A percentile compares a stretch with the other conserved stretches of the same genome.
Conservation (phyloP, 1,140 invertebrate genomes). For the Pseudomyrmex gracilis region DNA sequence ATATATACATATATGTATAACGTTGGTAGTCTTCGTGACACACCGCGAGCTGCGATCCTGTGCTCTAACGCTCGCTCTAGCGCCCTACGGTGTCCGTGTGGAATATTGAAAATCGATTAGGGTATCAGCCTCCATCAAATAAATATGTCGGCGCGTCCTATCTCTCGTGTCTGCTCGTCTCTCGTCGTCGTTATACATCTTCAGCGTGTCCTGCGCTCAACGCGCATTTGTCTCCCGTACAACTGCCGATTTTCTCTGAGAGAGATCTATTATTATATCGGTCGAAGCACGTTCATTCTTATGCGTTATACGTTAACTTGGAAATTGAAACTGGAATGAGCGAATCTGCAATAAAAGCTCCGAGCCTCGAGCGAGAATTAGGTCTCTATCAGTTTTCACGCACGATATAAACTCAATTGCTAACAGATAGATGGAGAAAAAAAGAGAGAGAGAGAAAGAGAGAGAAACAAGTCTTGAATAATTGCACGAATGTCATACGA, state of each 20-base stretch:
- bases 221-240: conserved; percentile 13
- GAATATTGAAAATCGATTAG: conserved; percentile 74
- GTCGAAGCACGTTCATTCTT: background rate
- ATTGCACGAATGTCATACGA: background rate
- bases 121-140: conserved; percentile 67
- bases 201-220: conserved; percentile 13
- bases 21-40: background rate
- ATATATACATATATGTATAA: conserved; percentile 7
- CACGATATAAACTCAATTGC: no score
- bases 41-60: background rate
- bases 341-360: background rate
- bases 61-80: conserved; percentile 15
- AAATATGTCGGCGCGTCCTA: conserved; percentile 66
- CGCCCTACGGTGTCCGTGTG: conserved; percentile 30
- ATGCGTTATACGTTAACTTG: background rate
- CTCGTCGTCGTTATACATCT: conserved; percentile 16
- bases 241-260: background rate
- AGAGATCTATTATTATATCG: background rate
- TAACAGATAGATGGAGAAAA: no score
- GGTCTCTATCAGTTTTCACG: background rate
- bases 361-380: background rate
- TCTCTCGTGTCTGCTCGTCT: conserved; percentile 35
- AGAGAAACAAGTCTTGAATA: background rate
- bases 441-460: no score
- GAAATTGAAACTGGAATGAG: conserved; percentile 24